These are phyloP conservation scores for Dioctria linearis DNA, from an alignment of 2,888 invertebrate species.

Conservation along the genomic window DNA sequence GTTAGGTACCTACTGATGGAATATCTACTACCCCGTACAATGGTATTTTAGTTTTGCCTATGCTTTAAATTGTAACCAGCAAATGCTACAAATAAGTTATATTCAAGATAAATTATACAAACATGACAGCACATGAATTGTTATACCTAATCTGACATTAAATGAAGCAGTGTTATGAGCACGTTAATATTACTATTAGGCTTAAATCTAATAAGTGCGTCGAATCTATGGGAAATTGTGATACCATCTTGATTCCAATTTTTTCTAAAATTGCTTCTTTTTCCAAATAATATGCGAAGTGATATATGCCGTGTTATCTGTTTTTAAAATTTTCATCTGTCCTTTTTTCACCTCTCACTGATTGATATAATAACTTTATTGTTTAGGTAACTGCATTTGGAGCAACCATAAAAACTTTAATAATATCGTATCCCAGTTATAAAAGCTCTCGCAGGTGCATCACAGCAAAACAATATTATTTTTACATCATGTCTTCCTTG, in stretches of 20 bases:
- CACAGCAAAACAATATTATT: not conserved
- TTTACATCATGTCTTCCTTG: too few relatives aligned
- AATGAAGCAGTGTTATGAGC: too few relatives aligned
- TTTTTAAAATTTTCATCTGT: not conserved
- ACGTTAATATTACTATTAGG: too few relatives aligned
- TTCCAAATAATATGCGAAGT: not conserved
- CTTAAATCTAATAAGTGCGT: not conserved
- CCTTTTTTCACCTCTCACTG: not conserved
- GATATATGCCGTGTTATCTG: not conserved
- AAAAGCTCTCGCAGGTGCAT: not conserved
- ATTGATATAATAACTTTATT: not conserved
- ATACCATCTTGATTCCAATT: not conserved
- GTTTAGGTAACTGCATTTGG: not conserved
- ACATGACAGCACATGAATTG: too few relatives aligned
- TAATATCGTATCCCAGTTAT: not conserved
- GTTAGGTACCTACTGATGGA: too few relatives aligned
- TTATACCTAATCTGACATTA: too few relatives aligned
- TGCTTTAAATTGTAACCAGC: too few relatives aligned
- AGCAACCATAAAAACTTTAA: not conserved
- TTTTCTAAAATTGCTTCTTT: too few relatives aligned
- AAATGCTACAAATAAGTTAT: too few relatives aligned
- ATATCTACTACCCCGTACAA: too few relatives aligned
- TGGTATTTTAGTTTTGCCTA: too few relatives aligned
- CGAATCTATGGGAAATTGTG: not conserved
- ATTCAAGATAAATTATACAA: too few relatives aligned